These are phyloP conservation scores for Limnephilus lunatus DNA, from an alignment of 2,888 invertebrate genomes.

Conservation along the genomic window DNA sequence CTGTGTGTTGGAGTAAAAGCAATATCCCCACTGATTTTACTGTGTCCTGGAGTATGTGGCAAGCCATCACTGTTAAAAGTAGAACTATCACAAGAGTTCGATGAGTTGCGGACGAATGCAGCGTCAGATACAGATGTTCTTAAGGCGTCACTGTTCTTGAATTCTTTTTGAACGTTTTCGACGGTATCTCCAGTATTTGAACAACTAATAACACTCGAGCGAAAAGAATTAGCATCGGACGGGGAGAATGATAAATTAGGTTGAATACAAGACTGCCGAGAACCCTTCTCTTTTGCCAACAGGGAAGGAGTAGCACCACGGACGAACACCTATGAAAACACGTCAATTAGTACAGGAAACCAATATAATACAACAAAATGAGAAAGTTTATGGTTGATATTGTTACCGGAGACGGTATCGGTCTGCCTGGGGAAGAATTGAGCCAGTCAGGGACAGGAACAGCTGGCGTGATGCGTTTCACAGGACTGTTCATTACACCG, in stretches of 20 bases:
- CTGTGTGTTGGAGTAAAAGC: conserved; percentile 73
- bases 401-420: conserved; percentile 55
- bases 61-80: conserved; percentile 7
- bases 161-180: conserved; percentile 27
- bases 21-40: conserved; percentile 71
- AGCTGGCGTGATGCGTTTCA: conserved; percentile 69
- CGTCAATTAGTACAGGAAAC: background rate
- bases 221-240: conserved; percentile 45
- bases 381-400: background rate
- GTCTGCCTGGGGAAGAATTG: conserved; percentile 52
- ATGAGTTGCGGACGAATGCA: conserved; percentile 8
- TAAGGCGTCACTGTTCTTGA: conserved; percentile 26
- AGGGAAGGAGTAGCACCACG: conserved; percentile 47
- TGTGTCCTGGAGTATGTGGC: conserved; percentile 41
- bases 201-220: conserved; percentile 48
- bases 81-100: conserved; percentile 44
- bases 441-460: conserved; percentile 72
- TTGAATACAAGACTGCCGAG: conserved; percentile 50
- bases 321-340: conserved; percentile 41
- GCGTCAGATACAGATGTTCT: conserved; percentile 31
- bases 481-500: conserved; percentile 71
- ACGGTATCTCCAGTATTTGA: background rate
- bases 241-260: conserved; percentile 43
- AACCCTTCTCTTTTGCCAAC: conserved; percentile 21
- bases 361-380: background rate